These are phyloP conservation scores for Typhlomys cinereus DNA, from an alignment of 2,113 vertebrate genomes.

Conservation along the genomic window DNA sequence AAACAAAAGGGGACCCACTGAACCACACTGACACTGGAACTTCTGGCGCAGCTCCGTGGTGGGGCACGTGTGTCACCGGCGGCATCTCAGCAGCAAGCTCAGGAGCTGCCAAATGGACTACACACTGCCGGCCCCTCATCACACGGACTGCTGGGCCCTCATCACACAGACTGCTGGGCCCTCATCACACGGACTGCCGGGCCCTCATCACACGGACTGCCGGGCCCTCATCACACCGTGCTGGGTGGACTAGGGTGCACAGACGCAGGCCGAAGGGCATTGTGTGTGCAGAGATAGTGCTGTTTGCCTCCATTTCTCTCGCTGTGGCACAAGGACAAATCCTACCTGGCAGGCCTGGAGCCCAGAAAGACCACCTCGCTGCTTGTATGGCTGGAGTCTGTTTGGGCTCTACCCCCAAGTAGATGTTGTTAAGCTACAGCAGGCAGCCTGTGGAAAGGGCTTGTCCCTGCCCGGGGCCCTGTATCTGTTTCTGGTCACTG, in stretches of 20 bases:
- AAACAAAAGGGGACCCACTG: background rate
- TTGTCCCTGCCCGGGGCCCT: background rate
- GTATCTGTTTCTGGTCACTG: background rate
- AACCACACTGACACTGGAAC: background rate
- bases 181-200: too few relatives aligned
- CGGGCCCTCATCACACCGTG: too few relatives aligned
- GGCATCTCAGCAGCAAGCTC: too few relatives aligned
- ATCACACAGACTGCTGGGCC: too few relatives aligned
- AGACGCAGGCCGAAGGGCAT: background rate
- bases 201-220: too few relatives aligned
- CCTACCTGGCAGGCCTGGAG: background rate
- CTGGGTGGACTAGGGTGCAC: accelerated
- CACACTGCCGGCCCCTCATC: too few relatives aligned
- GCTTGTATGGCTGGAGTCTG: accelerated
- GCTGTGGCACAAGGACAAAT: background rate
- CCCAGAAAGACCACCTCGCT: background rate
- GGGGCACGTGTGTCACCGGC: accelerated
- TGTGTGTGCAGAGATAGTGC: background rate
- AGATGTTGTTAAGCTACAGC: too few relatives aligned
- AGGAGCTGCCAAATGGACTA: accelerated
- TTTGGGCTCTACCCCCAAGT: too few relatives aligned
- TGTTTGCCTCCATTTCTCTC: background rate
- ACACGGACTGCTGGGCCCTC: too few relatives aligned
- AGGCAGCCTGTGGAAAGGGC: background rate
- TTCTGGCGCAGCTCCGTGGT: background rate